Evolutionary conservation across 30 jellyfish, hydroid and myxozoan genomes (phyloP).

Genomic region (Cassiopea xamachana): DNA sequence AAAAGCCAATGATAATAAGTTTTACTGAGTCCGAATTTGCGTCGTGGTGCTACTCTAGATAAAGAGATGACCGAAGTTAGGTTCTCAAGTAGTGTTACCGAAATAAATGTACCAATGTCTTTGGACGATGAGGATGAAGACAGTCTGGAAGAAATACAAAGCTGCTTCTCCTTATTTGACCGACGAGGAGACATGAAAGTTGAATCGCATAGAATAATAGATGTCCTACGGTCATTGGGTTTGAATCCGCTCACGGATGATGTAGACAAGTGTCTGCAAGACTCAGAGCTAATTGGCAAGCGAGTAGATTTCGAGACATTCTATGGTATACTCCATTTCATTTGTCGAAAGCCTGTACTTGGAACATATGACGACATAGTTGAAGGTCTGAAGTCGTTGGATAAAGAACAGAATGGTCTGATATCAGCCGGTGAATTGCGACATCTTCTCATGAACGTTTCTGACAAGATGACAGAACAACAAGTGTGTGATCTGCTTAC

Average conservation of each 20-base stretch:
- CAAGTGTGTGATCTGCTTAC: conserved; percentile 75
- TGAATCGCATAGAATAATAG: conserved; percentile 63
- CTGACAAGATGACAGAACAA: conserved; percentile 94
- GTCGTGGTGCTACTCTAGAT: no score
- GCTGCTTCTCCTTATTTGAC: conserved; percentile 82
- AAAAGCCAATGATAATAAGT: background rate
- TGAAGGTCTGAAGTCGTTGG: conserved; percentile 93
- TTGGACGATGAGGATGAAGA: conserved; percentile 87
- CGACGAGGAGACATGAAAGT: conserved; percentile 84
- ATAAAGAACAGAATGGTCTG: conserved; percentile 91
- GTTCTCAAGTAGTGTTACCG: conserved; percentile 13
- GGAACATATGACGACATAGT: conserved; percentile 92
- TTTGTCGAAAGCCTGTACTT: conserved; percentile 74
- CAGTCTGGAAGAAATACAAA: conserved; percentile 83
- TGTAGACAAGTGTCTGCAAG: conserved; percentile 76
- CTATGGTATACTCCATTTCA: conserved; percentile 73
- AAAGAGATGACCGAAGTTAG: conserved; percentile 25
- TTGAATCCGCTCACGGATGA: conserved; percentile 82
- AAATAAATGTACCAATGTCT: conserved; percentile 9
- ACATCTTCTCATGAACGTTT: conserved; percentile 79
- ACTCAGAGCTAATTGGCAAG: conserved; percentile 71
- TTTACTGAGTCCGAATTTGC: background rate
- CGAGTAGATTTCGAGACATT: conserved; percentile 92
- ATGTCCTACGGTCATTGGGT: conserved; percentile 87
- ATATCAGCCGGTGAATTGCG: conserved; percentile 91